A percentile compares a stretch with the other conserved stretches of the same genome.
phyloP scores from a whole-genome alignment of 2,797 vertebrate genomes.

The Megaceryle alcyon region DNA sequence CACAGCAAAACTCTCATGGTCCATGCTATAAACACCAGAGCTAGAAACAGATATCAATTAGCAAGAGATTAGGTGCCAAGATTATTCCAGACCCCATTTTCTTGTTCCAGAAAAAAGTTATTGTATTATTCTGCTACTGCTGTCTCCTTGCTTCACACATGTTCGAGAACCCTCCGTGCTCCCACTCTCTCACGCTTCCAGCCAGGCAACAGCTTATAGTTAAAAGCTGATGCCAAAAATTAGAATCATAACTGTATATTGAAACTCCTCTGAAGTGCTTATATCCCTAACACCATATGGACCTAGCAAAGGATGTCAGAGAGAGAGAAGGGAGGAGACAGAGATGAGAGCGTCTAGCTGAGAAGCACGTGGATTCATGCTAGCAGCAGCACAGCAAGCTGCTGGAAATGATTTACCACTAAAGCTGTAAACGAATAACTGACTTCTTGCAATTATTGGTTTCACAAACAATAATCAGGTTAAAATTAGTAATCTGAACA shows the following conservation, averaged over 20 bases:
- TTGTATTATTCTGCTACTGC: conserved; percentile 20
- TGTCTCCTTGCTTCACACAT: not conserved
- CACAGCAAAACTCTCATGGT: not conserved
- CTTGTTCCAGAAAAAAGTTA: not conserved
- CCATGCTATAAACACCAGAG: not conserved
- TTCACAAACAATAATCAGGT: conserved; percentile 45
- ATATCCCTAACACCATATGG: conserved; percentile 22
- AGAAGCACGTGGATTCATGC: conserved; percentile 55
- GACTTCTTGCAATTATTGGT: conserved; percentile 35
- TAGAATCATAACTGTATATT: conserved; percentile 29
- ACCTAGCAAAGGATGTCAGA: conserved; percentile 10
- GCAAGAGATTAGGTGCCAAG: not conserved
- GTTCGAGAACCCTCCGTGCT: conserved; percentile 1
- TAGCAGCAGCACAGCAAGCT: conserved; percentile 43
- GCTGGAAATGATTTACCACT: conserved; percentile 58
- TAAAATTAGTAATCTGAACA: conserved; percentile 40
- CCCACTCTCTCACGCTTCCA: conserved; percentile 55
- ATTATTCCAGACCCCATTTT: not conserved
- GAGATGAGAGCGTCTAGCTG: conserved; percentile 34
- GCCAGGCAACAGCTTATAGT: conserved; percentile 44
- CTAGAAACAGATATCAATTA: not conserved
- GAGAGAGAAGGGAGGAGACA: not conserved
- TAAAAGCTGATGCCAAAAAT: conserved; percentile 55
- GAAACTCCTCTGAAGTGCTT: conserved; percentile 42
- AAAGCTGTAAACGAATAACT: conserved; percentile 29